phyloP scores from a whole-genome alignment of 2,113 vertebrate species.

The Podiceps cristatus region DNA sequence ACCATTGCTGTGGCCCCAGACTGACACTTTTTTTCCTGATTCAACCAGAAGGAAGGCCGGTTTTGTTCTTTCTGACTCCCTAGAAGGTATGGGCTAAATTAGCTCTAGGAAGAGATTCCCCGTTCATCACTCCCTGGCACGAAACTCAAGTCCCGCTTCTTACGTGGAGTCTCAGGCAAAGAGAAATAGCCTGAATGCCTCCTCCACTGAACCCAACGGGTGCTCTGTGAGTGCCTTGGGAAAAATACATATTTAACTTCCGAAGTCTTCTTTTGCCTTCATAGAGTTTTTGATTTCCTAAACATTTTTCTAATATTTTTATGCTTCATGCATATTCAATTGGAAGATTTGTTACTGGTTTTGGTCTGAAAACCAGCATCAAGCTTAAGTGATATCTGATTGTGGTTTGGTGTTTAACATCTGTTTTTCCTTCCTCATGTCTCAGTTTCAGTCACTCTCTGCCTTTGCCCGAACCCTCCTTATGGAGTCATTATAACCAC shows the following conservation, averaged over 20 bases:
- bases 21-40: background rate
- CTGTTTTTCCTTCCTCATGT: background rate
- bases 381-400: background rate
- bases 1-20: background rate
- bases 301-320: background rate
- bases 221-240: background rate
- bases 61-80: background rate
- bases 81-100: background rate
- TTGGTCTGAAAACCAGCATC: background rate
- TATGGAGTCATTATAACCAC: background rate
- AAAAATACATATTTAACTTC: background rate
- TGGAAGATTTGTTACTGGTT: background rate
- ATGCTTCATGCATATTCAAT: fast-evolving
- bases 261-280: background rate
- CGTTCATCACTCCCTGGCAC: background rate
- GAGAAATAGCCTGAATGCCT: background rate
- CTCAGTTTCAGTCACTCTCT: background rate
- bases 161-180: background rate
- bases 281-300: background rate
- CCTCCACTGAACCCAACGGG: background rate
- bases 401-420: background rate
- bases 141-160: background rate
- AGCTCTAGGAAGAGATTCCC: background rate
- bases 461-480: background rate
- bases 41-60: background rate